phyloP scores from a whole-genome alignment of 2,888 invertebrate genomes.

The Gnatocerus cornutus region DNA sequence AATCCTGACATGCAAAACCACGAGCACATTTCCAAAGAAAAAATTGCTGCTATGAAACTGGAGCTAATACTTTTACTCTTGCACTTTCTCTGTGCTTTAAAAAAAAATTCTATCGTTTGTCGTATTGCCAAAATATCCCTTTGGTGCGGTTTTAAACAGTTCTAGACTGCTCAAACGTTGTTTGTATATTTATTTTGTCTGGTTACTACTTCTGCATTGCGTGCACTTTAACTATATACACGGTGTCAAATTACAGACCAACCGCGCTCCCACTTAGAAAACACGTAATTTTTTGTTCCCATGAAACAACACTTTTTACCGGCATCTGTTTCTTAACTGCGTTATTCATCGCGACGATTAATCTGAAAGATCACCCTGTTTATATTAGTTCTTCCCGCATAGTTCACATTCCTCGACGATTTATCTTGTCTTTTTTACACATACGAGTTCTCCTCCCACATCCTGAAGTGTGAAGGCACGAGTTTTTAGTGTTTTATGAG shows the following conservation, averaged over 20 bases:
- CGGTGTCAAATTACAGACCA: slow-evolving; percentile 4
- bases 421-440: slow-evolving; percentile 31
- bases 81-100: no score
- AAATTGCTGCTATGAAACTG: no score
- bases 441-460: slow-evolving; percentile 25
- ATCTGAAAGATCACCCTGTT: slow-evolving; percentile 29
- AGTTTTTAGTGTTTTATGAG: slow-evolving; percentile 7
- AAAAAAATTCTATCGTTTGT: background rate
- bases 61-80: no score
- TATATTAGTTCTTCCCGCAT: slow-evolving; percentile 26
- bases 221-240: background rate
- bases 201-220: background rate
- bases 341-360: slow-evolving; percentile 16
- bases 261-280: background rate
- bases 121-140: background rate
- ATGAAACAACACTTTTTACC: background rate
- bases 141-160: background rate
- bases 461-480: slow-evolving; percentile 19
- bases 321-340: background rate
- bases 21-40: no score
- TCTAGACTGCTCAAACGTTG: background rate
- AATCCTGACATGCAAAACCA: no score
- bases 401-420: slow-evolving; percentile 31
- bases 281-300: background rate
- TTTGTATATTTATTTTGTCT: background rate